phyloP scores from a whole-genome alignment of 2,888 invertebrate genomes.

The Archips crataeganus region DNA sequence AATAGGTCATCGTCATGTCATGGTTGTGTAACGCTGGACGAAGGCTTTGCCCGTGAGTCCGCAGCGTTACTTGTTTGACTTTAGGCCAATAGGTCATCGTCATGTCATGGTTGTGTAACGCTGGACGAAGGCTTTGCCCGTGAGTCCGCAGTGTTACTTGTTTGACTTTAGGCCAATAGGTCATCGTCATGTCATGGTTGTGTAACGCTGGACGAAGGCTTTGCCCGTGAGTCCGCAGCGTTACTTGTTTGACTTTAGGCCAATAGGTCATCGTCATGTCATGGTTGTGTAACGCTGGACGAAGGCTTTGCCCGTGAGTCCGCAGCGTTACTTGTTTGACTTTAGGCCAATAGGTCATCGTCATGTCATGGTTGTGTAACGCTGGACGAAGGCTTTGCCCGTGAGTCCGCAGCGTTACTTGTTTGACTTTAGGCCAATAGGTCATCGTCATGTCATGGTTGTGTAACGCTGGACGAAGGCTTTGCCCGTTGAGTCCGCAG shows the following conservation, averaged over 20 bases:
- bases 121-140: conserved; percentile 32
- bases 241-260: conserved; percentile 62
- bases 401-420: conserved; percentile 55
- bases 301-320: conserved; percentile 47
- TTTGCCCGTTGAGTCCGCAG: conserved; percentile 48
- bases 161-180: conserved; percentile 53
- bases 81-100: too few relatives aligned
- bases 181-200: too few relatives aligned
- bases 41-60: conserved; percentile 48
- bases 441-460: too few relatives aligned
- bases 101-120: too few relatives aligned
- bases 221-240: conserved; percentile 48
- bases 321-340: conserved; percentile 56
- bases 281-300: background rate
- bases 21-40: background rate
- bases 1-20: too few relatives aligned
- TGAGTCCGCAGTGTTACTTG: conserved; percentile 55
- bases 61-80: conserved; percentile 57
- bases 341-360: conserved; percentile 26
- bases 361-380: too few relatives aligned
- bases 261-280: too few relatives aligned
- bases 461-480: conserved; percentile 5
- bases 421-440: conserved; percentile 56
- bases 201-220: conserved; percentile 3
- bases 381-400: conserved; percentile 16